Percentiles rank a stretch among this genome's conserved stretches.
phyloP scores from a whole-genome alignment of 1,140 invertebrate species.

The Calliopsis andreniformis region DNA sequence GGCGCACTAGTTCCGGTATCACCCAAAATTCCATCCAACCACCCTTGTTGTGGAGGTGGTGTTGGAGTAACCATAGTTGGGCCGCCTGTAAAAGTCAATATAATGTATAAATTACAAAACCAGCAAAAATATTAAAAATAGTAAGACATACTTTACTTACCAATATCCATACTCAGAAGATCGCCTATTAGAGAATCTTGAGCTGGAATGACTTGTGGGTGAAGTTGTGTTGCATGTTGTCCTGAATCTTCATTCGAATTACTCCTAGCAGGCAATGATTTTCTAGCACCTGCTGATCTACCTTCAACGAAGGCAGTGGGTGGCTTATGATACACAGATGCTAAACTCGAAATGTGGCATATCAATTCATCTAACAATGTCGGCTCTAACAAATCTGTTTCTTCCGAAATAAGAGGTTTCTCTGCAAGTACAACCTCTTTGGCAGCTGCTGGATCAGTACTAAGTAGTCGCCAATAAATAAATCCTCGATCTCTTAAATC shows the following conservation, averaged over 20 bases:
- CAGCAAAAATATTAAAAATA: neutral
- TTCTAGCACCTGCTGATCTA: constrained; percentile 86
- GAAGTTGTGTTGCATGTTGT: constrained; percentile 67
- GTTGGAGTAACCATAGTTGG: constrained; percentile 81
- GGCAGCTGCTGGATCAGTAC: constrained; percentile 98
- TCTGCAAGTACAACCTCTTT: constrained; percentile 99
- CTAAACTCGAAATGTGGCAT: constrained; percentile 99
- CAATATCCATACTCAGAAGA: constrained; percentile 97
- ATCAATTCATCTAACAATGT: constrained; percentile 99
- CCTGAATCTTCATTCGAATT: constrained; percentile 80
- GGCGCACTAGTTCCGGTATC: constrained; percentile 76
- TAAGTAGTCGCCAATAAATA: constrained; percentile 99
- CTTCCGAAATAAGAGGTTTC: constrained; percentile 99
- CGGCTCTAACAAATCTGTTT: constrained; percentile 99
- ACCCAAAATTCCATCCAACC: constrained; percentile 74
- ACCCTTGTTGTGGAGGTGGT: constrained; percentile 82
- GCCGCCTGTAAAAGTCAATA: constrained; percentile 68
- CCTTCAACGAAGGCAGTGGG: constrained; percentile 99
- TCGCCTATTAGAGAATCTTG: constrained; percentile 98
- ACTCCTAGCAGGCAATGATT: constrained; percentile 85
- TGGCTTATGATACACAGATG: constrained; percentile 99
- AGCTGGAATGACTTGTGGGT: constrained; percentile 84
- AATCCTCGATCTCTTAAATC: constrained; percentile 99
- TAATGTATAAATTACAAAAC: constrained; percentile 4
- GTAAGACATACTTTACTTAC: constrained; percentile 75